These are phyloP conservation scores for Heliconius ismenius DNA, from an alignment of 2,888 invertebrate species.

Conservation along the genomic window DNA sequence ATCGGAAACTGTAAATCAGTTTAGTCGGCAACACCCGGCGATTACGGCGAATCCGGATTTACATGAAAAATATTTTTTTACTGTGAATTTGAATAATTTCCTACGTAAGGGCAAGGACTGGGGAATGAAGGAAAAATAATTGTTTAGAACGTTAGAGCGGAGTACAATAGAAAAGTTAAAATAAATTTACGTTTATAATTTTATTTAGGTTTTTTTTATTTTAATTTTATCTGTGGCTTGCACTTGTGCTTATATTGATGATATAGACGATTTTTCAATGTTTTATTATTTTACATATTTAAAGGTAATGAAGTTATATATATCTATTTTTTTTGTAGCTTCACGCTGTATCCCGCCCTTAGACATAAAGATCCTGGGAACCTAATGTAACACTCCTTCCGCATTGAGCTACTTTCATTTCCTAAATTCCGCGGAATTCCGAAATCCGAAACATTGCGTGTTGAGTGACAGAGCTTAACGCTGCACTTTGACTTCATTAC, in stretches of 20 bases:
- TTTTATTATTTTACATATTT: neutral
- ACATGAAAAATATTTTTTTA: conserved; percentile 24
- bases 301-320: neutral
- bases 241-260: too few relatives aligned
- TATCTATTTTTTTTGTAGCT: neutral
- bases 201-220: neutral
- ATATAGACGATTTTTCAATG: neutral
- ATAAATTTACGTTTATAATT: neutral
- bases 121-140: conserved; percentile 6
- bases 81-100: conserved; percentile 24
- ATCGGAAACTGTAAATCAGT: conserved; percentile 41
- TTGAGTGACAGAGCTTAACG: too few relatives aligned
- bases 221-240: neutral
- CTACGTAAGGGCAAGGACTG: neutral
- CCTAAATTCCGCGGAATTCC: too few relatives aligned
- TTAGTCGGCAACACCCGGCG: conserved; percentile 27
- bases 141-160: conserved; percentile 6
- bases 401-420: too few relatives aligned
- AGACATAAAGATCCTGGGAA: too few relatives aligned
- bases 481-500: too few relatives aligned
- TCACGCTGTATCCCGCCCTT: too few relatives aligned
- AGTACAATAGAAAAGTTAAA: conserved; percentile 11
- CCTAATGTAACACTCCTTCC: too few relatives aligned
- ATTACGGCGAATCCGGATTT: conserved; percentile 31
- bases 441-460: too few relatives aligned